Base-by-base conservation (phyloP, 2,888 invertebrate species). In the Cylloceria caligata region DNA sequence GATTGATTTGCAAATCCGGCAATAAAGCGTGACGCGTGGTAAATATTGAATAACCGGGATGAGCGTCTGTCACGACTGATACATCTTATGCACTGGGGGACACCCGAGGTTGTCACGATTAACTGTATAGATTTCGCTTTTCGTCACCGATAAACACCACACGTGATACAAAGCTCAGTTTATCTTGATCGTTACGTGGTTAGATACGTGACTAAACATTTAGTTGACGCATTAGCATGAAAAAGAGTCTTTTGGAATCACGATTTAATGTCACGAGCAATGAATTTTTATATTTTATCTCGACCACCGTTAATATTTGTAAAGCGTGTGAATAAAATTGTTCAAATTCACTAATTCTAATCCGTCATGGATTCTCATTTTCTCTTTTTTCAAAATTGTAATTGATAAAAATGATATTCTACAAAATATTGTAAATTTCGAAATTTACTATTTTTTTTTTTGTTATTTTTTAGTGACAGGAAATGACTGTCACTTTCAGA, bases 191-290 rank as follows among this genome's bases (percentile, higher is more conserved):
- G 42, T 3, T 7, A 42, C 16, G 30, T 47, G 42, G 34, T 68
- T 36, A n/a, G 11, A 60, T n/a, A 74, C 79, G 73, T 80, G 79
- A 80, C 73, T 55, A 4, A 0, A 19, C 49, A 73, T 68, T 62
- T 16, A 73, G 73, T 68, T 39, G 1, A 13, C 47, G 67, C 52
- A 73, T 79, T 62, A 73, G 13, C 16, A 21, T n/a, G 52, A 24
- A 45, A 13, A 42, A 21, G 49, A 6, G 21, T 52, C 21, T n/a
- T n/a, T 36, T 2, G 57, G 21, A 13, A 45, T 11, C 6, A 34
- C 39, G 13, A 24, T 55, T 55, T 52, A 47, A n/a, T 34, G 24
- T 49, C 67, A 34, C 16, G 3, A 1, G 11, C 19, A 19, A 16
- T 19, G 36, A 34, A 34, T 36, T 60, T n/a, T n/a, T 27, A 27